Evolutionary conservation across 2,888 invertebrate genomes (phyloP).

Genomic region (Melinaea marsaeus): DNA sequence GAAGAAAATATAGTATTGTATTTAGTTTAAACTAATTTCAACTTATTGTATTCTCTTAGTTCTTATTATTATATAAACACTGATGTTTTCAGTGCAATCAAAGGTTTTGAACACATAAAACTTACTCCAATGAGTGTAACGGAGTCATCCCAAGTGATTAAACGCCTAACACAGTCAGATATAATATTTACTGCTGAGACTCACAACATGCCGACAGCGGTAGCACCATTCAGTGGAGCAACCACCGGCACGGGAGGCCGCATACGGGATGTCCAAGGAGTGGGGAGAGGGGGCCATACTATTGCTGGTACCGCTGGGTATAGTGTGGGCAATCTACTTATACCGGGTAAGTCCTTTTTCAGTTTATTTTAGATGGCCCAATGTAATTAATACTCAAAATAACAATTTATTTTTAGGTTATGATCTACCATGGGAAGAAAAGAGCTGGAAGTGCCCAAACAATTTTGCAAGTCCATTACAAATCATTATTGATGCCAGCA

Average conservation of each 20-base stretch:
- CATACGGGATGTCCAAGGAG: constrained; percentile 95
- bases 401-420: constrained; percentile 79
- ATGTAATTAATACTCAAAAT: background rate
- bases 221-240: constrained; percentile 98
- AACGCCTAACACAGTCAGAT: constrained; percentile 82
- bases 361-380: background rate
- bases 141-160: constrained; percentile 80
- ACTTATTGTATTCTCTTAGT: background rate
- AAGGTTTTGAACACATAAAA: constrained; percentile 85
- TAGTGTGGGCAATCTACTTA: constrained; percentile 93
- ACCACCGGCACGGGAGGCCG: constrained; percentile 98
- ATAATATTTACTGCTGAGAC: constrained; percentile 99
- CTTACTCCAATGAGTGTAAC: constrained; percentile 80
- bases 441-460: constrained; percentile 84
- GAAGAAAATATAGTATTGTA: no score
- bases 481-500: constrained; percentile 95
- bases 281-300: constrained; percentile 95
- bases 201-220: constrained; percentile 98
- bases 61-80: background rate
- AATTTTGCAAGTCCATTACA: constrained; percentile 95
- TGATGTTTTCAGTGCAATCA: constrained; percentile 84
- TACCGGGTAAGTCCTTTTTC: constrained; percentile 82
- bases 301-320: constrained; percentile 98
- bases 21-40: no score
- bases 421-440: constrained; percentile 91